A percentile compares a stretch with the other conserved stretches of the same genome.
These are phyloP conservation scores for Solenopsis fugax DNA, from an alignment of 1,140 invertebrate species.

Conservation along the genomic window DNA sequence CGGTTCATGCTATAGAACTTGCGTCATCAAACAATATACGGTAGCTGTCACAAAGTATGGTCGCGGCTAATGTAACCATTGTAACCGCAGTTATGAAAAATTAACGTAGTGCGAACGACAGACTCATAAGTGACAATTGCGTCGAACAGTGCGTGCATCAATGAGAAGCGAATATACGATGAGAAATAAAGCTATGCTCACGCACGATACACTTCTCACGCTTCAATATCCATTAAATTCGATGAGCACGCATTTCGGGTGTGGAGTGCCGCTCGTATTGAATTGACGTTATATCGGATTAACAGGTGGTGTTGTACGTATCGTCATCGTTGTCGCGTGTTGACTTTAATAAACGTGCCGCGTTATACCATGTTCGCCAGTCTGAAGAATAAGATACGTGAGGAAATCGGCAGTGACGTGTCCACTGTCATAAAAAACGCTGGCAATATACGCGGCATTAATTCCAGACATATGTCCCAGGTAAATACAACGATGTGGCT, in stretches of 20 bases:
- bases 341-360: constrained; percentile 10
- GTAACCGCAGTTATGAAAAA: background rate
- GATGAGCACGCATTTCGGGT: no score
- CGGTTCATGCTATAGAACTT: no score
- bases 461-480: constrained; percentile 87
- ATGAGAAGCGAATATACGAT: background rate
- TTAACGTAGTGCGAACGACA: background rate
- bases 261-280: background rate
- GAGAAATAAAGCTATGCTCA: background rate
- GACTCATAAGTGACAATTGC: background rate
- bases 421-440: constrained; percentile 86
- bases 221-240: background rate
- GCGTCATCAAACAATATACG: no score
- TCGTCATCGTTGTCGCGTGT: constrained; percentile 23
- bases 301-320: constrained; percentile 73
- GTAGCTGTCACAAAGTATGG: no score
- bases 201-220: background rate
- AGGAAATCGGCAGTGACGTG: constrained; percentile 91
- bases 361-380: constrained; percentile 88
- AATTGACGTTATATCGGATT: constrained; percentile 50
- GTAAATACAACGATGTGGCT: constrained; percentile 70
- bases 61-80: background rate
- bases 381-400: constrained; percentile 91
- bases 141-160: background rate
- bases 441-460: constrained; percentile 86